Evolutionary conservation across 2,113 vertebrate genomes (phyloP), one percentile per base, ranked within the genome.

Genomic region (Vimba vimba): DNA sequence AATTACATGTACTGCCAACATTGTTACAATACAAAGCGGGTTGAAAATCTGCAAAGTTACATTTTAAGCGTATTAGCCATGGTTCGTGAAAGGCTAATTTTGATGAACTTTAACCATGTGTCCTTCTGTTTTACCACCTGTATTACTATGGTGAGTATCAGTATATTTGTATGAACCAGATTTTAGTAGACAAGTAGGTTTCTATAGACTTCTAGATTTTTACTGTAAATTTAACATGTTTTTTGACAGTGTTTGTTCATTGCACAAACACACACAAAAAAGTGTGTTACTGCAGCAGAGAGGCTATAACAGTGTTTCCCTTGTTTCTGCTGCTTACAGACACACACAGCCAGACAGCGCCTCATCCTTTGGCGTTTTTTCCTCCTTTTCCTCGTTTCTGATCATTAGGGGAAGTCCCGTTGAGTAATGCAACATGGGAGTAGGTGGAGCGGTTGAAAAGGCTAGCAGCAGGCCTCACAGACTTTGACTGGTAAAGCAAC

Each of bases 351-450:
- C 45, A 76, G 87, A 88, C 87, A 77, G 79, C 75, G 73, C 79
- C 84, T 85, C 87, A 85, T 77, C 83, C n/a, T 68, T 79, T 52
- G 21, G 45, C 27, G 27, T 55, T 27, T 64, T 60, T 43, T 15
- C 23, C 50, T 55, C n/a, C 64, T 27, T 84, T 71, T 64, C 23
- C 39, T 52, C 39, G 9, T 78, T 59, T 50, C 78, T 52, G 75
- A 84, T 84, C 60, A 81, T 82, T 79, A 62, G 82, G 85, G 88
- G 82, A 89, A 86, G 76, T 88, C 64, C 25, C 75, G 90, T 88
- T 95, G 93, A 94, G 94, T 95, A 94, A 95, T 95, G 94, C 86
- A 91, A 90, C 93, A 91, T 90, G 95, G 95, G 95, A 95, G 92
- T 95, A 93, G 95, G 95, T 95, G 95, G 95, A 94, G 93, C 89